These are phyloP conservation scores for Perca schrenkii DNA, from an alignment of 2,113 vertebrate species.

Conservation along the genomic window DNA sequence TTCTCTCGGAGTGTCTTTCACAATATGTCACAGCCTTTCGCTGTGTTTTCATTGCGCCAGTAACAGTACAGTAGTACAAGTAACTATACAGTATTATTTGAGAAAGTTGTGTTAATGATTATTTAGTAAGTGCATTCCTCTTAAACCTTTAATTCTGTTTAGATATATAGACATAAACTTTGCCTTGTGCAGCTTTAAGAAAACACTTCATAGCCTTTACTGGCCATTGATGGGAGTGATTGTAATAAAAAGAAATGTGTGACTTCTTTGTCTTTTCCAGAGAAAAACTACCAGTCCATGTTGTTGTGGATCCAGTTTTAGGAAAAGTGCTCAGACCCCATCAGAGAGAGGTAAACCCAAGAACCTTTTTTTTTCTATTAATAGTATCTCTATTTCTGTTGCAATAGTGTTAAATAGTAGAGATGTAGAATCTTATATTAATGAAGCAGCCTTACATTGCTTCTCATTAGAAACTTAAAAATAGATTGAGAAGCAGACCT, in stretches of 20 bases:
- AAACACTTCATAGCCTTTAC: neutral
- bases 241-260: neutral
- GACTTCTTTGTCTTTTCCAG: conserved; percentile 66
- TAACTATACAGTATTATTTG: neutral
- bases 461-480: neutral
- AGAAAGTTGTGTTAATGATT: neutral
- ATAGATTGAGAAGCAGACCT: neutral
- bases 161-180: neutral
- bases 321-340: conserved; percentile 94
- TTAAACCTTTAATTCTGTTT: neutral
- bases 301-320: conserved; percentile 96
- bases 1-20: too few species aligned
- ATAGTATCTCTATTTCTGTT: neutral
- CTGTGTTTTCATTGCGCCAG: too few species aligned
- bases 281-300: conserved; percentile 93
- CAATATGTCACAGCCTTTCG: too few species aligned
- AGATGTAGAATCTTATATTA: neutral
- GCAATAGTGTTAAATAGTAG: neutral
- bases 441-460: neutral
- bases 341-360: conserved; percentile 92
- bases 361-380: neutral
- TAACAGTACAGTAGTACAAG: too few species aligned
- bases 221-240: neutral
- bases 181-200: neutral
- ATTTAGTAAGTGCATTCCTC: neutral